Conservation (phyloP, 2,113 vertebrate genomes). For the Sarotherodon lohbergeri region DNA sequence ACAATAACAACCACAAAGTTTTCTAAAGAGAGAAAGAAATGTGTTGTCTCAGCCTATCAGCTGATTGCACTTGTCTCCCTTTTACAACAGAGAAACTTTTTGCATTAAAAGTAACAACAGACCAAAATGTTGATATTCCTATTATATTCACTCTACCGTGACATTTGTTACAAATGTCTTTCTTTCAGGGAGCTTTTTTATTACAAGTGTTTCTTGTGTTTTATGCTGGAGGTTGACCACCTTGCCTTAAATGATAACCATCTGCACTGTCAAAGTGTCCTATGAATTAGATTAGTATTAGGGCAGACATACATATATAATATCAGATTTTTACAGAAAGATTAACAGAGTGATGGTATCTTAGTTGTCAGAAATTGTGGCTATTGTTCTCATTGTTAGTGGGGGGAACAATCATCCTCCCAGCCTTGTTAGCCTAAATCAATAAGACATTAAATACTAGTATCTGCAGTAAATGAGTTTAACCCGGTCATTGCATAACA, state of each 20-base stretch:
- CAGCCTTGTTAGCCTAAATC: not conserved
- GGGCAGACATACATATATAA: not conserved
- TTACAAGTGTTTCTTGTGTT: not conserved
- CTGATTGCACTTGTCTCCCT: not conserved
- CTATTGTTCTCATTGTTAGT: not conserved
- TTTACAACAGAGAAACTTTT: not conserved
- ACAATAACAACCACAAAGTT: not conserved
- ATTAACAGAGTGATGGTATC: not conserved
- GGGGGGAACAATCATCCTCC: not conserved
- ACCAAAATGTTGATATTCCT: not conserved
- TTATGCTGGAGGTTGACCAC: not conserved
- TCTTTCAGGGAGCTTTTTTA: not conserved
- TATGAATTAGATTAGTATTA: not conserved
- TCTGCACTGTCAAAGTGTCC: not conserved
- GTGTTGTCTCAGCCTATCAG: not conserved
- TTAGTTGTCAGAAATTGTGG: not conserved
- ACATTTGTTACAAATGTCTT: not conserved
- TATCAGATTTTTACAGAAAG: not conserved
- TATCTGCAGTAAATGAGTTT: not conserved
- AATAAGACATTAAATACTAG: not conserved
- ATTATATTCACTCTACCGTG: not conserved
- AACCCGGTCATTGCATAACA: not conserved
- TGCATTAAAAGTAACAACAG: not conserved
- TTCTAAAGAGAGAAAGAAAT: not conserved
- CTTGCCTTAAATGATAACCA: not conserved